phyloP scores from a whole-genome alignment of 2,113 vertebrate genomes.

The Vulpes ferrilata region DNA sequence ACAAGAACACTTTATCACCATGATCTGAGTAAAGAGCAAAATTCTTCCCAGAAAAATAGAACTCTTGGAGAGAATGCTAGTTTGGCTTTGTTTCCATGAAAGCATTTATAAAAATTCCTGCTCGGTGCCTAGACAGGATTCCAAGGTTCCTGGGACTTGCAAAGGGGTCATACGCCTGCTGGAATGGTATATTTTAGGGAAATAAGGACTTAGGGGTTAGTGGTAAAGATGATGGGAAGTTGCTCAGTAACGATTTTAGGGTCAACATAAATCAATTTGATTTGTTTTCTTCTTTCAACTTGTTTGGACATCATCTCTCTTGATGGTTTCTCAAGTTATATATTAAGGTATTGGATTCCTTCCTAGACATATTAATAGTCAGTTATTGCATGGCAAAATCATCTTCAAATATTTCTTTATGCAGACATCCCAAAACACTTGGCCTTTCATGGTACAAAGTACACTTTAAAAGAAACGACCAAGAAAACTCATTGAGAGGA shows the following conservation, averaged over 20 bases:
- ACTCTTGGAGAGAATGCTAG: background rate
- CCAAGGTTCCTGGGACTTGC: background rate
- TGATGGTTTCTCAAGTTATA: background rate
- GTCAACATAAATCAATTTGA: too few species aligned
- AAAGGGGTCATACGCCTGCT: accelerated
- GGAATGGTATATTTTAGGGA: background rate
- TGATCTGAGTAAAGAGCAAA: background rate
- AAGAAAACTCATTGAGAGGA: background rate
- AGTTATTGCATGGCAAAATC: accelerated
- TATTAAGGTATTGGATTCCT: background rate
- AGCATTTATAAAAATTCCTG: background rate
- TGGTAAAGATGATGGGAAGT: too few species aligned
- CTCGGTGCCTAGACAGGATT: background rate
- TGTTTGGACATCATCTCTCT: background rate
- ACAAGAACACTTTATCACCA: accelerated
- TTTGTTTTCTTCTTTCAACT: background rate
- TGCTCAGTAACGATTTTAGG: background rate
- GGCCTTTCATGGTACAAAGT: background rate
- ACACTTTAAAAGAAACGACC: background rate
- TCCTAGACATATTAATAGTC: background rate
- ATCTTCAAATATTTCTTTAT: background rate
- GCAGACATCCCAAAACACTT: background rate
- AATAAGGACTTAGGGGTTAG: background rate
- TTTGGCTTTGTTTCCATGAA: background rate
- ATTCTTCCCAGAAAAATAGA: background rate